Evolutionary conservation across 35 echinoderm and acorn worm genomes (phyloP).

Genomic region (Holothuria glaberrima): DNA sequence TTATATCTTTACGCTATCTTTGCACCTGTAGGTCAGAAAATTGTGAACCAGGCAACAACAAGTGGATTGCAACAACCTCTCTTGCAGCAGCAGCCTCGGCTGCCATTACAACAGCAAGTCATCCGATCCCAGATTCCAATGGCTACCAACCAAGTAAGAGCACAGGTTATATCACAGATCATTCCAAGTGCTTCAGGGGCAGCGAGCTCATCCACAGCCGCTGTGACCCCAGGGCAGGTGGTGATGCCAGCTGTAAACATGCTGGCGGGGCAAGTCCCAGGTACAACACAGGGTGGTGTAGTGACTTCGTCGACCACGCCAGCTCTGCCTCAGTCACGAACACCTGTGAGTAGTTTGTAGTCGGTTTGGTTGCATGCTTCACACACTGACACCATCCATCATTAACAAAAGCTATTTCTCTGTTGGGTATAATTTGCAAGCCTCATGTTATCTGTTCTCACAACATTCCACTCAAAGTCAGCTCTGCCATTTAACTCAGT

Average conservation of each 20-base stretch:
- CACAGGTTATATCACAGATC: constrained; percentile 31
- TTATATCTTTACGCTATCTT: no score
- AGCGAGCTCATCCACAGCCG: constrained; percentile 35
- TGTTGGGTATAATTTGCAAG: background rate
- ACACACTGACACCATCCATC: background rate
- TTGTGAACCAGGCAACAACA: constrained; percentile 29
- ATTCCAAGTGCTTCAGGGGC: constrained; percentile 4
- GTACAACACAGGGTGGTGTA: constrained; percentile 20
- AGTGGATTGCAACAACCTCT: constrained; percentile 52
- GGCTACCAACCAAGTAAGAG: constrained; percentile 32
- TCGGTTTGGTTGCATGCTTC: constrained; percentile 42
- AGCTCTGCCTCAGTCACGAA: constrained; percentile 26
- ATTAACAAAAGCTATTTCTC: constrained; percentile 3
- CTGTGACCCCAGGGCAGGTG: background rate
- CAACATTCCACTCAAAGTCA: no score
- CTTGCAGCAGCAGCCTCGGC: constrained; percentile 57
- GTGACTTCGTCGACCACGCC: background rate
- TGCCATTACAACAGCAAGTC: constrained; percentile 6
- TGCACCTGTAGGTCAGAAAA: constrained; percentile 3
- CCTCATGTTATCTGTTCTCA: no score
- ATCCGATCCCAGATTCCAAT: constrained; percentile 18
- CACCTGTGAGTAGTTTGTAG: constrained; percentile 51
- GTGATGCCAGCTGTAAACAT: constrained; percentile 6
- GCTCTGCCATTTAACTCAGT: no score
- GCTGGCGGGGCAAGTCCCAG: background rate